Base-by-base conservation (phyloP, 1,140 invertebrate species). In the Cotesia glomerata region DNA sequence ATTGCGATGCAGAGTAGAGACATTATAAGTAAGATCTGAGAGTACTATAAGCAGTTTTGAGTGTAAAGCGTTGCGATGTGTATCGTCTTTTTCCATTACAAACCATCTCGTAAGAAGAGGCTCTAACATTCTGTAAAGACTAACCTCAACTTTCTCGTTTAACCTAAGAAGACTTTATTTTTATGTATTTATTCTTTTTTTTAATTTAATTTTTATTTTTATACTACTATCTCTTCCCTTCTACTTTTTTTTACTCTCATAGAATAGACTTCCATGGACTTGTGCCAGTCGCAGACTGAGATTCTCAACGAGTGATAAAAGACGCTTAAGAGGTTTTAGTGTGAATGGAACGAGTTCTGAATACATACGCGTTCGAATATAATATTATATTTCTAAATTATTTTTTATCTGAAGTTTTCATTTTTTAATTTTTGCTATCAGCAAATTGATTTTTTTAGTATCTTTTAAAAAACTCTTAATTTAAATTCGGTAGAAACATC, bases 21-120 rank as follows among this genome's bases (percentile, higher is more conserved):
- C 80, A 82, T 83, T 83, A 82, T 81, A 84, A 81, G 77, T 81
- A 84, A 81, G 77, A 73, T 79, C 79, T 74, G 73, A 63, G 75
- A 74, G 78, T 78, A 5, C 39, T 81, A 82, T 84, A 84, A 85
- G 82, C 78, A 84, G 81, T 79, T 75, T 83, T 83, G 83, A 86
- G 82, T 81, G 83, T 79, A 76, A 78, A 79, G 7, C 39, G 78
- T 75, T 72, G 76, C 80, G 78, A 85, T 84, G 80, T 81, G 78
- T 86, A 85, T 85, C 84, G 80, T 80, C 78, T 82, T 85, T 85
- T 85, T 80, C 81, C 80, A 86, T 86, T 86, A 85, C 77, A 77
- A 78, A 77, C 76, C 65, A 51, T 26, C 11, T 51, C 32, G 51
- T 54, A 78, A 81, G 82, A 85, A 85, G 83, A 77, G 81, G 75